Evolutionary conservation across 2,113 vertebrate genomes (phyloP).

Genomic region (Proteles cristata): DNA sequence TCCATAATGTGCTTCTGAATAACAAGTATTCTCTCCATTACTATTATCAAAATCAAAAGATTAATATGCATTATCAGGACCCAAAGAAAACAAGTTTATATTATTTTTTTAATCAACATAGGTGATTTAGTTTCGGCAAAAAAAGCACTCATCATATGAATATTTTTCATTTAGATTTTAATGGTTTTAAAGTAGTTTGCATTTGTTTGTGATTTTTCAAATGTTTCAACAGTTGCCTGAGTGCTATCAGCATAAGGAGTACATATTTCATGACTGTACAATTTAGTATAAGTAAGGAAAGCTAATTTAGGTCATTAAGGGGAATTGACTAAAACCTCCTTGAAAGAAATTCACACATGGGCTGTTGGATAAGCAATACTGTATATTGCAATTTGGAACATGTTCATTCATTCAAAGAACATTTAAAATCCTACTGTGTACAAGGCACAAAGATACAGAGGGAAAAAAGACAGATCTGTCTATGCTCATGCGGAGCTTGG

Average conservation of each 20-base stretch:
- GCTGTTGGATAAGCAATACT: not conserved
- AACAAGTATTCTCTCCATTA: not conserved
- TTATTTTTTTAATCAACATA: not conserved
- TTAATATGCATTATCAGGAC: not conserved
- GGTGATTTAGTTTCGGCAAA: conserved; percentile 1
- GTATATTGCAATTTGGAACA: not conserved
- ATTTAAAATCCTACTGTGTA: not conserved
- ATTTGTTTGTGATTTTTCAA: conserved; percentile 28
- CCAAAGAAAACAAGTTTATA: not conserved
- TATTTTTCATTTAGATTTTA: not conserved
- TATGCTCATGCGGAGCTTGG: not conserved
- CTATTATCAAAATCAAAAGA: not conserved
- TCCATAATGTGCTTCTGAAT: not conserved
- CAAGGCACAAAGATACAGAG: not conserved
- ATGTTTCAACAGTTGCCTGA: not conserved
- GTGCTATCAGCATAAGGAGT: not conserved
- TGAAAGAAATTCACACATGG: not conserved
- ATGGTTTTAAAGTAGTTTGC: not conserved
- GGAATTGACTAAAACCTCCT: not conserved
- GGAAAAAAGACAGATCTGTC: not conserved
- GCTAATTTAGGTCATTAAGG: not conserved
- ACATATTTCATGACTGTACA: not conserved
- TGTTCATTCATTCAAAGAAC: conserved; percentile 1
- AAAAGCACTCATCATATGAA: not conserved
- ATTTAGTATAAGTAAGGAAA: conserved; percentile 14